These are phyloP conservation scores for Sepiola atlantica DNA, from an alignment of 2,888 invertebrate genomes.

Conservation along the genomic window DNA sequence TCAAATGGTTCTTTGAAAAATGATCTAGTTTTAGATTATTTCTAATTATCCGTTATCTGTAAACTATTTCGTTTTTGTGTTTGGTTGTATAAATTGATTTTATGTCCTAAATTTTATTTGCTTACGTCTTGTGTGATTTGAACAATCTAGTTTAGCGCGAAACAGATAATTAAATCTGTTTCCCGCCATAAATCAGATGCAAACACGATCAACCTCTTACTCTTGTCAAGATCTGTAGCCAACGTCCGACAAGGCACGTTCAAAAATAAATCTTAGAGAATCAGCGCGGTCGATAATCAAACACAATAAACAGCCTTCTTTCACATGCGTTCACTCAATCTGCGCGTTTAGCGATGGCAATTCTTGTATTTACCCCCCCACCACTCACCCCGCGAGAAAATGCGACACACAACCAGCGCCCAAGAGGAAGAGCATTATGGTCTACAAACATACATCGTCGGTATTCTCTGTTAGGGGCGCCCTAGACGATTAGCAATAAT, in stretches of 20 bases:
- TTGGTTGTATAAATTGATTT: too few species aligned
- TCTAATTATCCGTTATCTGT: neutral
- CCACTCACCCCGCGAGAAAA: too few species aligned
- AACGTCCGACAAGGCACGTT: neutral
- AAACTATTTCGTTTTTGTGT: neutral
- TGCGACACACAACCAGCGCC: too few species aligned
- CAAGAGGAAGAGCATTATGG: too few species aligned
- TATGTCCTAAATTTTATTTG: too few species aligned
- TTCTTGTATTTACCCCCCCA: too few species aligned
- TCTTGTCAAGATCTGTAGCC: neutral
- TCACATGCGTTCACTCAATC: too few species aligned
- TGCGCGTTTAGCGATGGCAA: too few species aligned
- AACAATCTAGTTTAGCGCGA: neutral
- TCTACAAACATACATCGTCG: too few species aligned
- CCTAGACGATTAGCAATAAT: too few species aligned
- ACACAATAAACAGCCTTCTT: too few species aligned
- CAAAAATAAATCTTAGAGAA: neutral
- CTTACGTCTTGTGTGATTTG: neutral
- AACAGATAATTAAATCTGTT: neutral
- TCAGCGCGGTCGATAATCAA: neutral
- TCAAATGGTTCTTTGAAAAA: neutral
- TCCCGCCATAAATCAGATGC: conserved; percentile 32
- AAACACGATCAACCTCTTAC: neutral
- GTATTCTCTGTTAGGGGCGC: too few species aligned
- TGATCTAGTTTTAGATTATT: neutral